Percentiles rank a stretch among this genome's conserved stretches.
These are phyloP conservation scores for Amphiprion clarkii DNA, from an alignment of 2,797 vertebrate species.

Conservation along the genomic window DNA sequence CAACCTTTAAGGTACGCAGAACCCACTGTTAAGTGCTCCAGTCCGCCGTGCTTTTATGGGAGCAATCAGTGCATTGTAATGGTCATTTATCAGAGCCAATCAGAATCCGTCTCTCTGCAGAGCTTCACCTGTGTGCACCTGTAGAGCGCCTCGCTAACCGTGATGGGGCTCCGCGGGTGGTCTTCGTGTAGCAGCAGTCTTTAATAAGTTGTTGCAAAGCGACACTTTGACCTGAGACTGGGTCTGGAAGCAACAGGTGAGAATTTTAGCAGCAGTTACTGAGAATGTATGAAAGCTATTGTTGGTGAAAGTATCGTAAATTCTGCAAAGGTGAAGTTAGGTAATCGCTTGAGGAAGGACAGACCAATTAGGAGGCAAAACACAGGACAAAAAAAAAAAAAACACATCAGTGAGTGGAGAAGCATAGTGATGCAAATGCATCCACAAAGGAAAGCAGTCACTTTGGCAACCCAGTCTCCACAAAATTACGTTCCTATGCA, in stretches of 20 bases:
- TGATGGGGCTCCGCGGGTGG: background rate
- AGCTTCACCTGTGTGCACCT: background rate
- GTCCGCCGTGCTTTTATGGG: conserved; percentile 18
- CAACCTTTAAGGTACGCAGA: conserved; percentile 28
- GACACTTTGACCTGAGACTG: conserved; percentile 1
- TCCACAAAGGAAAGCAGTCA: no score
- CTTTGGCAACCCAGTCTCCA: no score
- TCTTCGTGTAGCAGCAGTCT: conserved; percentile 28
- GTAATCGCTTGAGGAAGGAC: background rate
- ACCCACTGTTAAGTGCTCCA: conserved; percentile 25
- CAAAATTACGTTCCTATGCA: no score
- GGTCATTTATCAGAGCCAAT: conserved; percentile 33
- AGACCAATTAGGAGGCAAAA: background rate
- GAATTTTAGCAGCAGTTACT: conserved; percentile 23
- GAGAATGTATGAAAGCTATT: conserved; percentile 7
- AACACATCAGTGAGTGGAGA: background rate
- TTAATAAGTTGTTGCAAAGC: conserved; percentile 15
- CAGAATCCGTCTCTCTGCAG: conserved; percentile 14
- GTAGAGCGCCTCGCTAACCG: background rate
- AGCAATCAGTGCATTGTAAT: conserved; percentile 56
- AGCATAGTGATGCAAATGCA: background rate
- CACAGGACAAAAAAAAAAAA: no score
- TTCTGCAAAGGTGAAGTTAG: background rate
- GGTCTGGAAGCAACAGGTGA: conserved; percentile 6
- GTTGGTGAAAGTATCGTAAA: conserved; percentile 3